Evolutionary conservation across 2,797 vertebrate genomes (phyloP).

Genomic region (Carapus acus): DNA sequence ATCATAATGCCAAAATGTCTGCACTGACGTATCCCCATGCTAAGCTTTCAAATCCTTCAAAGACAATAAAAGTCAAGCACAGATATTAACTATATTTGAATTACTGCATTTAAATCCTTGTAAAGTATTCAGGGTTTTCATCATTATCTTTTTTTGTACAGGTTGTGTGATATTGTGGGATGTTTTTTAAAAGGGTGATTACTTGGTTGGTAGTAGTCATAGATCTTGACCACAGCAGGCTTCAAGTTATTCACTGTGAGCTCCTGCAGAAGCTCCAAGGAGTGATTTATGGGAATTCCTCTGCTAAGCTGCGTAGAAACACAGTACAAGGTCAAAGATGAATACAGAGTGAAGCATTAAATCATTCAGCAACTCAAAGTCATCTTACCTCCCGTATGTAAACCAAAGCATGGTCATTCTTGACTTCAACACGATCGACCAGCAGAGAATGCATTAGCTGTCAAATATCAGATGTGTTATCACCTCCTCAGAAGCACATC

Average conservation of each 20-base stretch:
- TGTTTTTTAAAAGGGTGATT: too few species aligned
- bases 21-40: too few species aligned
- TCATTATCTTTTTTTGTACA: too few species aligned
- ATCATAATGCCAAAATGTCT: too few species aligned
- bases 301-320: slow-evolving; percentile 48
- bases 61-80: too few species aligned
- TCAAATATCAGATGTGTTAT: neutral
- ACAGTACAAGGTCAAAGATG: neutral
- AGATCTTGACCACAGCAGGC: slow-evolving; percentile 62
- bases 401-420: slow-evolving; percentile 47
- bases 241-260: slow-evolving; percentile 63
- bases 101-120: too few species aligned
- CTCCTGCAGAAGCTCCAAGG: slow-evolving; percentile 46
- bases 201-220: slow-evolving; percentile 75
- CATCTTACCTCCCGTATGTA: slow-evolving; percentile 54
- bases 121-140: too few species aligned
- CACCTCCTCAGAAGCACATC: neutral
- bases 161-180: neutral
- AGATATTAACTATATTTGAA: too few species aligned
- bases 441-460: slow-evolving; percentile 35
- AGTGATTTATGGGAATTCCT: slow-evolving; percentile 4
- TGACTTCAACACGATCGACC: slow-evolving; percentile 53
- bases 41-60: too few species aligned
- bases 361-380: neutral
- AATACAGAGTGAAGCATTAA: neutral